Evolutionary conservation across 2,113 vertebrate genomes (phyloP).

Genomic region (Bufo bufo): DNA sequence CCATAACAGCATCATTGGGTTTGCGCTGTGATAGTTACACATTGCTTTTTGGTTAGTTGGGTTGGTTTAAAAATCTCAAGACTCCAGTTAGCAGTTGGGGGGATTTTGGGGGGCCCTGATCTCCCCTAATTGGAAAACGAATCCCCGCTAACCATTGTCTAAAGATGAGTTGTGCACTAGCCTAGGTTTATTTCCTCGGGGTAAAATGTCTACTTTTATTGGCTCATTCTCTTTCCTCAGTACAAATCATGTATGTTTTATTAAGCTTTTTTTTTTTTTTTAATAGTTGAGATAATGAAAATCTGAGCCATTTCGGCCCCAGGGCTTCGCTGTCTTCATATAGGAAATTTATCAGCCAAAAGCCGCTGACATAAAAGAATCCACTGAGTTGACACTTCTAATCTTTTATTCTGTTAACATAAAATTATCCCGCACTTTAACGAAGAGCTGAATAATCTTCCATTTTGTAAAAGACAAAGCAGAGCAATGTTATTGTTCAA

Average conservation of each 20-base stretch:
- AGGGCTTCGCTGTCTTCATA: conserved; percentile 30
- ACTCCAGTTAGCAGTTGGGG: not conserved
- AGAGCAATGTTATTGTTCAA: conserved; percentile 13
- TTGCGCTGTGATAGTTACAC: no score
- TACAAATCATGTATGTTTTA: conserved; percentile 42
- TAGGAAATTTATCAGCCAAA: conserved; percentile 40
- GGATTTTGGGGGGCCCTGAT: not conserved
- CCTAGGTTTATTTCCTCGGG: not conserved
- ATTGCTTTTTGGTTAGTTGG: no score
- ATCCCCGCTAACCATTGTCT: not conserved
- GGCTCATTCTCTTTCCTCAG: not conserved
- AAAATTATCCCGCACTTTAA: conserved; percentile 48
- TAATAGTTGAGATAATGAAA: conserved; percentile 50
- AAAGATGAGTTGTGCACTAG: not conserved
- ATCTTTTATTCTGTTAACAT: conserved; percentile 55
- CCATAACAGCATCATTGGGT: not conserved
- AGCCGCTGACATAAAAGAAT: conserved; percentile 17
- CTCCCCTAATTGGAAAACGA: not conserved
- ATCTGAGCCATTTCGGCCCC: conserved; percentile 7
- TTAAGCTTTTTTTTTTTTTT: conserved; percentile 28
- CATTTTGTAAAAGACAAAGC: conserved; percentile 29
- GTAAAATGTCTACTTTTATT: not conserved
- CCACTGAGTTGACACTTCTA: conserved; percentile 42
- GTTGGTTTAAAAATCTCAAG: no score
- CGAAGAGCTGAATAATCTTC: conserved; percentile 33